Conservation (phyloP, 1,140 invertebrate species). For the Gonioctena quinquepunctata region DNA sequence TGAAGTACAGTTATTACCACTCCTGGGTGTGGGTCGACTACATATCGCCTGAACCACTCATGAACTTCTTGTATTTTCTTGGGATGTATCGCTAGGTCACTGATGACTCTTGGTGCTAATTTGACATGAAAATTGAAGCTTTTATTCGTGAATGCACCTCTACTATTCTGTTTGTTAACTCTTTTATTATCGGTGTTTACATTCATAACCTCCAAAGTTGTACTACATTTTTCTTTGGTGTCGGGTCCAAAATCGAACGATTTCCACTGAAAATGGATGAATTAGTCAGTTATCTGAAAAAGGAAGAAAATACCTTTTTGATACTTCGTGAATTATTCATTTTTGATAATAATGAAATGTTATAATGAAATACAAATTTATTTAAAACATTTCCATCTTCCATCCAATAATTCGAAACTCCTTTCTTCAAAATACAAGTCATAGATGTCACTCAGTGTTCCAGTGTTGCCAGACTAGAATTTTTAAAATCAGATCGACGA, state of each 20-base stretch:
- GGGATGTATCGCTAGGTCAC: constrained; percentile 64
- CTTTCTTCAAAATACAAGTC: too few species aligned
- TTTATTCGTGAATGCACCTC: neutral
- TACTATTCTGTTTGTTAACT: neutral
- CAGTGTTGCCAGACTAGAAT: too few species aligned
- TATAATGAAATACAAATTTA: too few species aligned
- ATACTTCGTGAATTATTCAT: neutral
- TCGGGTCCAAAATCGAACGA: constrained; percentile 41
- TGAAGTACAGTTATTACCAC: neutral
- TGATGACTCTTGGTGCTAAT: constrained; percentile 59
- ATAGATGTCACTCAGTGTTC: too few species aligned
- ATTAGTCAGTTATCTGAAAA: neutral
- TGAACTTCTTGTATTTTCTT: constrained; percentile 66
- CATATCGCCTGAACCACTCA: constrained; percentile 28
- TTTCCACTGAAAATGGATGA: constrained; percentile 36
- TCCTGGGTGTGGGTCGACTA: neutral
- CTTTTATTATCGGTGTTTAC: neutral
- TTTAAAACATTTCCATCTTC: too few species aligned
- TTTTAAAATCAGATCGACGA: too few species aligned
- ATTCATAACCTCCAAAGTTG: neutral
- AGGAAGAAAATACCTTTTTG: neutral
- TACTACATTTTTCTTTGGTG: constrained; percentile 3
- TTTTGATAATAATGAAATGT: neutral
- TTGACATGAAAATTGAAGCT: constrained; percentile 51
- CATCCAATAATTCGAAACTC: too few species aligned